Evolutionary conservation across 2,797 vertebrate genomes (phyloP), one percentile per base, ranked within the genome.

Genomic region (Pipistrellus kuhlii): DNA sequence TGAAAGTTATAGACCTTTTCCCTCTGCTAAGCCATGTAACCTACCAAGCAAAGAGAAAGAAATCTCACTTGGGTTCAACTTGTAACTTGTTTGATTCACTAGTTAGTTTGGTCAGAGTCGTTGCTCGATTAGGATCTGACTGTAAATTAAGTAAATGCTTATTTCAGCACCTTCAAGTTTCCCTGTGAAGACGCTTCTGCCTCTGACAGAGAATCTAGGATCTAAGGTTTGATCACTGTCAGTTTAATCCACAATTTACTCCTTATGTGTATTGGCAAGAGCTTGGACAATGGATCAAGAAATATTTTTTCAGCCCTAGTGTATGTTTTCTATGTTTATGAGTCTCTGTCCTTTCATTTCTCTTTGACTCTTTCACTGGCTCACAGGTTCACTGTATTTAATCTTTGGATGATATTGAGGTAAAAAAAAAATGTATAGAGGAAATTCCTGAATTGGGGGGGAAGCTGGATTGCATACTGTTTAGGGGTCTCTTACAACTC

Each of bases 351-450:
- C 46, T 85, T 59, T 51, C 78, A n/a, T 66, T 30, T 41, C 83
- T 72, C 20, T 48, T 66, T 76, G 44, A 62, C 41, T 78, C 20
- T 69, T 51, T 90, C 4, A 35, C 14, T 93, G 62, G 21, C 41
- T 88, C 46, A 72, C 38, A 51, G 73, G 32, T 30, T 86, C 75
- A 51, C 41, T 71, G 2, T 78, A 30, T 75, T 93, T 93, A 55
- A n/a, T 51, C 32, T 90, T 83, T 32, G 41, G 72, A 92, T 87
- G 48, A 80, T 7, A 44, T 18, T 41, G 25, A 78, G 81, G 27
- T 66, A 62, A 80, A 77, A 76, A 80, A 81, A 81, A 93, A 72
- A 48, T 55, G 76, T 17, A 55, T 17, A 71, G 23, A 95, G n/a
- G 51, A 53, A 71, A 46, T 86, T 62, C 23, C 25, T 85, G 46